phyloP scores from a whole-genome alignment of 2,113 vertebrate genomes.

The Pollachius pollachius region DNA sequence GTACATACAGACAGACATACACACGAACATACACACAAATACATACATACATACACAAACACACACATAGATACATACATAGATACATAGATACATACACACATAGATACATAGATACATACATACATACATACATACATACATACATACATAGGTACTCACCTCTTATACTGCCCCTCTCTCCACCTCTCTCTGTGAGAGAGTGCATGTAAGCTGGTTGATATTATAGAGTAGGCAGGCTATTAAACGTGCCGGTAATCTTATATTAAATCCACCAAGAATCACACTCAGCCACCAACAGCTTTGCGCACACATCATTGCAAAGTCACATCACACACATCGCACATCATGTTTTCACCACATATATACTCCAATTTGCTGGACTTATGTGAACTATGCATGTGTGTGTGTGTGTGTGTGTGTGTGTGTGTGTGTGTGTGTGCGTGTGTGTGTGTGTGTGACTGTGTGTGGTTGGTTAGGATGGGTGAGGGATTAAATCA shows the following conservation, averaged over 20 bases:
- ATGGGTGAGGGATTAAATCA: conserved; percentile 16
- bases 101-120: not conserved
- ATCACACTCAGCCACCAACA: conserved; percentile 46
- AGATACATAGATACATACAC: too few species aligned
- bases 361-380: too few species aligned
- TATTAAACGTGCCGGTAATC: conserved; percentile 61
- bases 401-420: conserved; percentile 15
- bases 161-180: too few species aligned
- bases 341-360: too few species aligned
- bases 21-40: too few species aligned
- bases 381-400: conserved; percentile 14
- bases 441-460: not conserved
- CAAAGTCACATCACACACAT: not conserved
- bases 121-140: not conserved
- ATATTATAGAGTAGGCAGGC: conserved; percentile 55
- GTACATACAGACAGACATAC: too few species aligned
- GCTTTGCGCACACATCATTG: conserved; percentile 41
- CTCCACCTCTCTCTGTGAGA: conserved; percentile 4
- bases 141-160: too few species aligned
- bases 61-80: not conserved
- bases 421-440: not conserved
- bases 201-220: conserved; percentile 47
- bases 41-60: too few species aligned
- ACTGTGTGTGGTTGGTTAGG: conserved; percentile 39
- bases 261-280: conserved; percentile 50